phyloP scores from a whole-genome alignment of 2,888 invertebrate species.

The Acheta domesticus region DNA sequence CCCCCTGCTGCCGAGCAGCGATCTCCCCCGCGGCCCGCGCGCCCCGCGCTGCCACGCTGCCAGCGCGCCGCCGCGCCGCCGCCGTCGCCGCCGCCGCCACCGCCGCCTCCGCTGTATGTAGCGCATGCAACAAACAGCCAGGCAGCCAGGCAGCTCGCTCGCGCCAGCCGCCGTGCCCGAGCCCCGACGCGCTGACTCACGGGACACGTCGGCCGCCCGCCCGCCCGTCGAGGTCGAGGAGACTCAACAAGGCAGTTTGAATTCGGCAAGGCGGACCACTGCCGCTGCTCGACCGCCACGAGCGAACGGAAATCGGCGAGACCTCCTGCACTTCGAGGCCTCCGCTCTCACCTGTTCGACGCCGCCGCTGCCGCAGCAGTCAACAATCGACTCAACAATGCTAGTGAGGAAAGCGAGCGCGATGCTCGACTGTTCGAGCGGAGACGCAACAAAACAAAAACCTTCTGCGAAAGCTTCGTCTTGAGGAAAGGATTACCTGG shows the following conservation, averaged over 20 bases:
- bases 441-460: constrained; percentile 3
- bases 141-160: background rate
- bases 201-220: constrained; percentile 3
- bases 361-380: background rate
- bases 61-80: background rate
- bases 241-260: background rate
- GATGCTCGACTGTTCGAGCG: background rate
- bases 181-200: constrained; percentile 25
- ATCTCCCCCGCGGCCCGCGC: constrained; percentile 5
- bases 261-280: background rate
- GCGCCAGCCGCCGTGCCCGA: constrained; percentile 4
- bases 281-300: background rate
- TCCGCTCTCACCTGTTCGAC: too few species aligned
- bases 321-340: too few species aligned
- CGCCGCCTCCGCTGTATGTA: constrained; percentile 25
- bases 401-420: constrained; percentile 23
- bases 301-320: too few species aligned
- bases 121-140: constrained; percentile 10
- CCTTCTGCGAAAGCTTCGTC: background rate
- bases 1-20: constrained; percentile 20
- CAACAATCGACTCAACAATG: constrained; percentile 23
- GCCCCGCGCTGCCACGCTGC: constrained; percentile 3
- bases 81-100: constrained; percentile 12
- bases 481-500: constrained; percentile 19
- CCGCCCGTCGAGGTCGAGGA: constrained; percentile 1